These are phyloP conservation scores for Orchesellides sinensis DNA, from an alignment of 2,888 invertebrate species.

Conservation along the genomic window DNA sequence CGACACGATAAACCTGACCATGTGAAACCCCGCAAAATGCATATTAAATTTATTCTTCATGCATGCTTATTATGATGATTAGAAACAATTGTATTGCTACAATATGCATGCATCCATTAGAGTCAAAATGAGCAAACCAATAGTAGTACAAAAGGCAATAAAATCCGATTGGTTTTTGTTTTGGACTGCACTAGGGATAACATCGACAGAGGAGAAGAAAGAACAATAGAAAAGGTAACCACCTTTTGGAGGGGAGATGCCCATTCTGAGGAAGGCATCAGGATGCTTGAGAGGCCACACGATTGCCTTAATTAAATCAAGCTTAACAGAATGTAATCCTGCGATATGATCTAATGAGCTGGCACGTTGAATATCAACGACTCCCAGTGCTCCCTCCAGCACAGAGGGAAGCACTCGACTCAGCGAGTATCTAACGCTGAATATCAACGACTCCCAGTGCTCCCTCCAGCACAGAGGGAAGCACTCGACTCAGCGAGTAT, in stretches of 20 bases:
- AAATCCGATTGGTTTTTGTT: neutral
- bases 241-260: slow-evolving; percentile 80
- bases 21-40: too few species aligned
- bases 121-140: too few species aligned
- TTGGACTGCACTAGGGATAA: too few species aligned
- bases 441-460: slow-evolving; percentile 78
- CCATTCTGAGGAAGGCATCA: slow-evolving; percentile 80
- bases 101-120: too few species aligned
- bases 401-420: slow-evolving; percentile 77
- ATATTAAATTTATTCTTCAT: too few species aligned
- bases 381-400: slow-evolving; percentile 78
- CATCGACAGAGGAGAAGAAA: too few species aligned
- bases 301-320: slow-evolving; percentile 79
- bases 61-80: too few species aligned
- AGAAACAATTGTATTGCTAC: too few species aligned
- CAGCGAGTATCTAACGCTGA: too few species aligned
- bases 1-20: too few species aligned
- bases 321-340: slow-evolving; percentile 80
- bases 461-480: slow-evolving; percentile 78
- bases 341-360: slow-evolving; percentile 79
- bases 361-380: slow-evolving; percentile 77
- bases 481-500: slow-evolving; percentile 76
- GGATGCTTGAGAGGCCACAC: slow-evolving; percentile 81
- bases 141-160: neutral
- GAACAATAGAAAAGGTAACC: neutral